These are phyloP conservation scores for Boloria euphrosyne DNA, from an alignment of 2,888 invertebrate genomes.

Conservation along the genomic window DNA sequence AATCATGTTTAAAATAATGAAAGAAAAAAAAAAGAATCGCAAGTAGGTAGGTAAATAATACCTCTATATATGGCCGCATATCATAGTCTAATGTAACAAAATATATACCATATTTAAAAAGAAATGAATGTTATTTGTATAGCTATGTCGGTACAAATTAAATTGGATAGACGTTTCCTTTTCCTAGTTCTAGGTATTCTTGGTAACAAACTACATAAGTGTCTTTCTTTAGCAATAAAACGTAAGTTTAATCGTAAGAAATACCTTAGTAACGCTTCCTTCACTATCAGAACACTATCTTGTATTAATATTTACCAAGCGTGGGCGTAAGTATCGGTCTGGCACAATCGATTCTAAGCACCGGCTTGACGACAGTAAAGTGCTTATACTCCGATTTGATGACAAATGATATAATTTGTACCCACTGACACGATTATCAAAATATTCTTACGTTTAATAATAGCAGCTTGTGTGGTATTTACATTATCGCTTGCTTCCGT, in stretches of 20 bases:
- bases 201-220: not conserved
- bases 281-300: slow-evolving; percentile 57
- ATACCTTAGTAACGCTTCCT: slow-evolving; percentile 63
- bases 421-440: slow-evolving; percentile 43
- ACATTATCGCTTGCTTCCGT: slow-evolving; percentile 21
- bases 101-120: too few relatives aligned
- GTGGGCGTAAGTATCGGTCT: slow-evolving; percentile 72
- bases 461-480: slow-evolving; percentile 35
- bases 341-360: slow-evolving; percentile 64
- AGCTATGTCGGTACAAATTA: slow-evolving; percentile 3
- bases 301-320: slow-evolving; percentile 72
- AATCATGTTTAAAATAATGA: too few relatives aligned
- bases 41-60: too few relatives aligned
- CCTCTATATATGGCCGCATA: too few relatives aligned
- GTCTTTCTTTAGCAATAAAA: slow-evolving; percentile 47
- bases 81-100: too few relatives aligned
- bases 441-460: slow-evolving; percentile 34
- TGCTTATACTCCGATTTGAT: slow-evolving; percentile 53
- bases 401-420: slow-evolving; percentile 46
- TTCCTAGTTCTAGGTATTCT: slow-evolving; percentile 21
- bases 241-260: slow-evolving; percentile 60
- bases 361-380: slow-evolving; percentile 51
- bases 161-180: slow-evolving; percentile 3
- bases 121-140: not conserved
- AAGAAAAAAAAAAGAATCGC: too few relatives aligned